Evolutionary conservation across 2,888 invertebrate species (phyloP).

Genomic region (Creontiades dilutus): DNA sequence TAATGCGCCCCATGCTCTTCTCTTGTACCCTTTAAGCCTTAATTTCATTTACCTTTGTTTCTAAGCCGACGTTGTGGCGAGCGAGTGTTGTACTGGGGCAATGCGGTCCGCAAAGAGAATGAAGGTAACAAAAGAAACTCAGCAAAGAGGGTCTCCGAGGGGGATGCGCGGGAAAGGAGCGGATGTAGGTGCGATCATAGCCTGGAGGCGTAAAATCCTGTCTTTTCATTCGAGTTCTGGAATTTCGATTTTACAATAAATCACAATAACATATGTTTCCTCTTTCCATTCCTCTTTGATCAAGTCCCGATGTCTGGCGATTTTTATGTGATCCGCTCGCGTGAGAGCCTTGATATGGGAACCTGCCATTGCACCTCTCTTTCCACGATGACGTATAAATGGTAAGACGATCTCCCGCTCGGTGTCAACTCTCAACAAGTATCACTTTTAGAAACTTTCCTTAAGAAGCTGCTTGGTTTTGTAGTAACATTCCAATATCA

Average conservation of each 20-base stretch:
- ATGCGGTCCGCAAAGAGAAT: neutral
- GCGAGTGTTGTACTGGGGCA: neutral
- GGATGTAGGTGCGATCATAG: constrained; percentile 3
- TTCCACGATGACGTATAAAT: neutral
- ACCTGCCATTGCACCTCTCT: neutral
- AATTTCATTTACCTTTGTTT: constrained; percentile 61
- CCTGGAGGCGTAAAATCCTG: neutral
- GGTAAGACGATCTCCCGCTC: neutral
- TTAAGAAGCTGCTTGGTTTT: too few species aligned
- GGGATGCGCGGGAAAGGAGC: neutral
- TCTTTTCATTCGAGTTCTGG: constrained; percentile 38
- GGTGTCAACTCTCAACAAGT: neutral
- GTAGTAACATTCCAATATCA: too few species aligned
- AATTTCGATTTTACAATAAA: constrained; percentile 23
- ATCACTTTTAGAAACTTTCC: too few species aligned
- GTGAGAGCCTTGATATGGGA: neutral
- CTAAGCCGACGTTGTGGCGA: neutral
- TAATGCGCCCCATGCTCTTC: constrained; percentile 44
- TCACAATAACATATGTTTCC: constrained; percentile 5
- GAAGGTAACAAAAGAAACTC: neutral
- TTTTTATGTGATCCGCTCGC: constrained; percentile 40
- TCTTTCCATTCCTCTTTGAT: constrained; percentile 10
- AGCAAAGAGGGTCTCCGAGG: neutral
- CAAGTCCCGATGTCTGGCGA: neutral
- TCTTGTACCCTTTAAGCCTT: constrained; percentile 6